Evolutionary conservation across 2,797 vertebrate genomes (phyloP), one percentile per base, ranked within the genome.

Genomic region (Manis javanica): DNA sequence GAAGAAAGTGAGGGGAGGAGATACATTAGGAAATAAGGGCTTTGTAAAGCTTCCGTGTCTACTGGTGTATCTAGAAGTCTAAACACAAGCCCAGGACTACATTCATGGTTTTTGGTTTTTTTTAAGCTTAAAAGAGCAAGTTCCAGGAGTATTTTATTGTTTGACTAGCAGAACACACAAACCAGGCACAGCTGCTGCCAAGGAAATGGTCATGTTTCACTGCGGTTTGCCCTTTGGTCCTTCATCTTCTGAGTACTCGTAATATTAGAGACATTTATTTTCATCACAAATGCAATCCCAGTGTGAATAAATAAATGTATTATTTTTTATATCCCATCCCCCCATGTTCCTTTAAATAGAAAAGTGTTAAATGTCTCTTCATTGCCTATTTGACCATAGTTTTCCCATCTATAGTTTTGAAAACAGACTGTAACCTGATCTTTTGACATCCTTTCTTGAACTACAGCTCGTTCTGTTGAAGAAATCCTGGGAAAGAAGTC

Each of bases 281-380:
- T 66, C 78, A 96, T 97, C 97, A 98, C 95, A 96, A 95, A 96
- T 49, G 89, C 95, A 96, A 96, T 94, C 93, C 74, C 94, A 59
- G 37, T 90, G 81, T n/a, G 94, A 98, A 98, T 98, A 98, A 98
- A 98, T 98, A 98, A 95, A 95, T 87, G 88, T 84, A 92, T 94
- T 72, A 24, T 93, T 96, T 95, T 95, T 91, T 96, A 61, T 46
- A 46, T 46, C 46, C 46, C 46, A 46, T 82, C 95, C 49, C 42
- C 64, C 81, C 63, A 78, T 1, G 78, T 94, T 78, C 86, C 86
- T 87, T 98, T 69, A 97, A 92, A 78, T 92, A 82, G 86, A 91
- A 93, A 97, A 96, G 93, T 15, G 90, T 93, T 95, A 92, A 92
- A 93, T 96, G 95, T 92, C 87, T 94, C 89, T 97, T 96, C 14